Evolutionary conservation across 1,140 invertebrate genomes (phyloP).

Genomic region (Aphis gossypii): DNA sequence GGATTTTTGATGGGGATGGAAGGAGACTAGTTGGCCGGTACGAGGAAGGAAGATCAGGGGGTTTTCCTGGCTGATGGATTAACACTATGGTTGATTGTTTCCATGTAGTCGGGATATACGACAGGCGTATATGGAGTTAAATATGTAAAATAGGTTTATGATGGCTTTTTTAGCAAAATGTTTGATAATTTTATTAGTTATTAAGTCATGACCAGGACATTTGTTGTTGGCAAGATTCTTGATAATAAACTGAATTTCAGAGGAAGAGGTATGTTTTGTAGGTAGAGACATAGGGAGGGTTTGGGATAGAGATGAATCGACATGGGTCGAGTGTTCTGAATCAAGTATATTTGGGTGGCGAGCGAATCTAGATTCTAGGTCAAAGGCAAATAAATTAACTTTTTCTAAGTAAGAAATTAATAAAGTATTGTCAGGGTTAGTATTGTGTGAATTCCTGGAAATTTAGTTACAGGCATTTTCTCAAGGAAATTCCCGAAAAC

Average conservation of each 20-base stretch:
- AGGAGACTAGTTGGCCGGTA: no score
- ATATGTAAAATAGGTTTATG: background rate
- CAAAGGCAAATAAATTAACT: no score
- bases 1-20: background rate
- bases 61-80: background rate
- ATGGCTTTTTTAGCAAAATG: background rate
- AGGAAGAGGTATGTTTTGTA: background rate
- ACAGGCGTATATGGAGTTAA: background rate
- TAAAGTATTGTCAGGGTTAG: no score
- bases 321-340: background rate
- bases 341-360: background rate
- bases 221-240: background rate
- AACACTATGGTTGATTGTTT: background rate
- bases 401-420: no score
- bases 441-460: no score
- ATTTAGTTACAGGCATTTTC: no score
- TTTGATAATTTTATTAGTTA: slow-evolving; percentile 1
- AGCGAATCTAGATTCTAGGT: background rate
- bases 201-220: background rate
- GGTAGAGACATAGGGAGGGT: background rate
- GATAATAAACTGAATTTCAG: background rate
- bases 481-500: no score
- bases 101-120: background rate
- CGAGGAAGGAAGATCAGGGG: background rate
- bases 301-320: background rate